phyloP scores from a whole-genome alignment of 2,113 vertebrate species.

The Ursus arctos region DNA sequence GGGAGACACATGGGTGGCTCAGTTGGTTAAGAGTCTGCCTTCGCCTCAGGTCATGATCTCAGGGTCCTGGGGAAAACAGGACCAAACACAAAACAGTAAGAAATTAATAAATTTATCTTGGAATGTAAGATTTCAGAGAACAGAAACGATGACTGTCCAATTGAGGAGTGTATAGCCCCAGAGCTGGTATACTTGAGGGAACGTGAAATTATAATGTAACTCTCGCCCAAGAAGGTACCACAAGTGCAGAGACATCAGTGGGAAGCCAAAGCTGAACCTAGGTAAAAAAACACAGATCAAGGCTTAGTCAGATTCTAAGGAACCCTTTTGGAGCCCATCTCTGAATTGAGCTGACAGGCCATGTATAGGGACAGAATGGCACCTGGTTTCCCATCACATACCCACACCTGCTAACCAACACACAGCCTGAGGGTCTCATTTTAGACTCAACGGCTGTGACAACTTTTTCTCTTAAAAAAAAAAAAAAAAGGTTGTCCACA shows the following conservation, averaged over 20 bases:
- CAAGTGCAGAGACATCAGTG: not conserved
- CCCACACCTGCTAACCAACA: constrained; percentile 59
- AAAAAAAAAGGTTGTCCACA: not conserved
- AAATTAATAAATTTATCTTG: not conserved
- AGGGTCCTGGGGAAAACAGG: not conserved
- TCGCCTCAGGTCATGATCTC: too few species aligned
- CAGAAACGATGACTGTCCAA: not conserved
- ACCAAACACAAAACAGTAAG: not conserved
- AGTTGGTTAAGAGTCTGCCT: too few species aligned
- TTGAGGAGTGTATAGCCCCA: accelerated
- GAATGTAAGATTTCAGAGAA: not conserved
- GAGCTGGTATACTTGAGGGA: not conserved
- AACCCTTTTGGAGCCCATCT: not conserved
- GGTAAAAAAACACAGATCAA: not conserved
- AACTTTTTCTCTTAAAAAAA: not conserved
- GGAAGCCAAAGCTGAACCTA: not conserved
- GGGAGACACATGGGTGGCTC: too few species aligned
- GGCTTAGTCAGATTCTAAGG: not conserved
- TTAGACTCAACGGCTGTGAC: constrained; percentile 35
- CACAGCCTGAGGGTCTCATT: constrained; percentile 58
- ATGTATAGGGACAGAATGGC: not conserved
- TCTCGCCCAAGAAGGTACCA: not conserved
- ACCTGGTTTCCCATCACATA: constrained; percentile 42
- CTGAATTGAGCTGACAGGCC: not conserved
- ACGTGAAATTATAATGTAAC: not conserved